Conservation (phyloP, 2,113 vertebrate species). For the Phodopus roborovskii region DNA sequence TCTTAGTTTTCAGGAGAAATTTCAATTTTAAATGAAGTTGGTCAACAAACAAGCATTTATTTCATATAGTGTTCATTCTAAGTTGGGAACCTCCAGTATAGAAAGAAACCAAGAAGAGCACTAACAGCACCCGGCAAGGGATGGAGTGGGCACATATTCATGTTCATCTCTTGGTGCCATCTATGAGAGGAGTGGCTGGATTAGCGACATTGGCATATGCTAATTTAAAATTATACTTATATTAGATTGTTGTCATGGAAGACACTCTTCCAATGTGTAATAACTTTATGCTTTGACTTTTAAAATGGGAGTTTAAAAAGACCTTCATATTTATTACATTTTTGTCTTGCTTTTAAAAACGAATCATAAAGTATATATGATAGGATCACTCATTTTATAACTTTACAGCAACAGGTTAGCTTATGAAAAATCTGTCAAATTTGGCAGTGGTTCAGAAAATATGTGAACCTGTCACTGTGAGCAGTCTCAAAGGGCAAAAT, state of each 20-base stretch:
- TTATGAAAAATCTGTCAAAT: slow-evolving; percentile 86
- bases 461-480: slow-evolving; percentile 93
- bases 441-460: slow-evolving; percentile 91
- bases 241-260: slow-evolving; percentile 31
- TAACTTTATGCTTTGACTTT: slow-evolving; percentile 53
- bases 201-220: neutral
- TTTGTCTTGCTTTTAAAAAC: slow-evolving; percentile 58
- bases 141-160: neutral
- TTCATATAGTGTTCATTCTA: slow-evolving; percentile 41
- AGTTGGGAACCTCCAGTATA: neutral
- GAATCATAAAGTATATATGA: slow-evolving; percentile 28
- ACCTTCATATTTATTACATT: slow-evolving; percentile 63
- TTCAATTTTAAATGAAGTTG: slow-evolving; percentile 35
- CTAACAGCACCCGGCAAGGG: neutral
- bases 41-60: neutral
- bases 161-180: neutral
- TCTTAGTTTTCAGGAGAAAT: slow-evolving; percentile 4
- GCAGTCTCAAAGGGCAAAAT: slow-evolving; percentile 93
- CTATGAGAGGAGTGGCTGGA: neutral
- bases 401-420: slow-evolving; percentile 91
- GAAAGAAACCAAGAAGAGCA: neutral
- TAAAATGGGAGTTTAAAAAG: slow-evolving; percentile 44
- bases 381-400: slow-evolving; percentile 78
- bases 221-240: slow-evolving; percentile 24
- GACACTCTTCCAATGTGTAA: neutral